phyloP scores from a whole-genome alignment of 2,113 vertebrate genomes.

The Orientallactaga bullata region DNA sequence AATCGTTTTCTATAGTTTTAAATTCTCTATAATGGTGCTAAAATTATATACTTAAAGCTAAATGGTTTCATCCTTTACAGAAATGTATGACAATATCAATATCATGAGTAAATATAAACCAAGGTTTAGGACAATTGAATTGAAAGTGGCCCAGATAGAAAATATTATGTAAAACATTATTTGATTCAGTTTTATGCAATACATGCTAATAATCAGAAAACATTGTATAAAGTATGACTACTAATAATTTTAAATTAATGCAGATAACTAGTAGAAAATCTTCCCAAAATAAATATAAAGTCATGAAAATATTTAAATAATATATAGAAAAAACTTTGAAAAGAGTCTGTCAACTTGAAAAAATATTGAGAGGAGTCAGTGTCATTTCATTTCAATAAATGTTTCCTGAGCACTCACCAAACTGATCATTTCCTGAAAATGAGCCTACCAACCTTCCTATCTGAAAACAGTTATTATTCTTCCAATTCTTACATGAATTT shows the following conservation, averaged over 20 bases:
- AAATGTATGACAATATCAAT: neutral
- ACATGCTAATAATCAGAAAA: slow-evolving; percentile 54
- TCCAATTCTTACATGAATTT: neutral
- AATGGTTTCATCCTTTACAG: neutral
- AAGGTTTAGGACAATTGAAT: neutral
- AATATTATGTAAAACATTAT: slow-evolving; percentile 39
- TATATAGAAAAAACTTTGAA: neutral
- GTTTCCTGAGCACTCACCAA: neutral
- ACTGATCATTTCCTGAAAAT: neutral
- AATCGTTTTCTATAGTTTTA: neutral
- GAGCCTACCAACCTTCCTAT: neutral
- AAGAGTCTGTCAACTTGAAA: slow-evolving; percentile 15
- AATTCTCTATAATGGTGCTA: neutral
- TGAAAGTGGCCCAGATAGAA: neutral
- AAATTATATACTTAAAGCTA: slow-evolving; percentile 31
- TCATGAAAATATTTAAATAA: slow-evolving; percentile 33
- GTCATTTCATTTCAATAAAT: slow-evolving; percentile 24
- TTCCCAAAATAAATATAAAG: slow-evolving; percentile 16
- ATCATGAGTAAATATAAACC: slow-evolving; percentile 20
- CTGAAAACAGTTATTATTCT: neutral
- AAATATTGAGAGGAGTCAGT: neutral
- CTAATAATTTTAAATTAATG: slow-evolving; percentile 2
- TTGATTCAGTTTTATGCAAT: slow-evolving; percentile 24
- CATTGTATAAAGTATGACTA: slow-evolving; percentile 18
- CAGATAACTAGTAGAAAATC: slow-evolving; percentile 11